Conservation (phyloP, 2,113 vertebrate species). For the Daubentonia madagascariensis region DNA sequence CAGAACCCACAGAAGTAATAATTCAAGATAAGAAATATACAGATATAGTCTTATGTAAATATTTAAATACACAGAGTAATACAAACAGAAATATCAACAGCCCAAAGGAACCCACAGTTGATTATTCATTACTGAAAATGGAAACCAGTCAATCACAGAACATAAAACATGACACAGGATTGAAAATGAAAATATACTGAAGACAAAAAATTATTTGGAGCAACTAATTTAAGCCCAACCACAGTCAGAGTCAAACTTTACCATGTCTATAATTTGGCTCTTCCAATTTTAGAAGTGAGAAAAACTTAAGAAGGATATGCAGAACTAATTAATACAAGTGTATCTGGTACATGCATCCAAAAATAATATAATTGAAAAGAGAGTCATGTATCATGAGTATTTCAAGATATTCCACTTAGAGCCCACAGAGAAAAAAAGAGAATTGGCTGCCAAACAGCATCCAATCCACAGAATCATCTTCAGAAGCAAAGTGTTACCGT, state of each 20-base stretch:
- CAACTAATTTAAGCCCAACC: background rate
- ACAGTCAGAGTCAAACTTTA: background rate
- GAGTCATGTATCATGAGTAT: background rate
- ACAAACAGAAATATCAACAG: background rate
- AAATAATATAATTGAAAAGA: constrained; percentile 25
- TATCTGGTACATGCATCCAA: background rate
- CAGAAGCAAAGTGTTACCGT: background rate
- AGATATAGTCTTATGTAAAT: background rate
- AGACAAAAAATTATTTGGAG: background rate
- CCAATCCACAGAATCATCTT: background rate
- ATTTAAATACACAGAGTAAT: background rate
- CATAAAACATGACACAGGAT: background rate
- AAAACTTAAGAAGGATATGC: background rate
- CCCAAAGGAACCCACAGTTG: background rate
- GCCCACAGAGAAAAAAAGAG: background rate
- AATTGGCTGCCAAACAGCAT: background rate
- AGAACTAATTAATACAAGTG: background rate
- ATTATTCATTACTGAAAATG: constrained; percentile 7
- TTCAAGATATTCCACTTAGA: constrained; percentile 15
- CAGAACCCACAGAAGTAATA: background rate
- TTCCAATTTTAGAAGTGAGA: constrained; percentile 42
- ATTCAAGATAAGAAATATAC: background rate
- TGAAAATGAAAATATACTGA: background rate
- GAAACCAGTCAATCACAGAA: background rate
- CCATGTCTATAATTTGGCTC: background rate